A percentile compares a stretch with the other conserved stretches of the same genome.
Conservation (phyloP, 1,140 invertebrate species). For the Zeugodacus cucurbitae region DNA sequence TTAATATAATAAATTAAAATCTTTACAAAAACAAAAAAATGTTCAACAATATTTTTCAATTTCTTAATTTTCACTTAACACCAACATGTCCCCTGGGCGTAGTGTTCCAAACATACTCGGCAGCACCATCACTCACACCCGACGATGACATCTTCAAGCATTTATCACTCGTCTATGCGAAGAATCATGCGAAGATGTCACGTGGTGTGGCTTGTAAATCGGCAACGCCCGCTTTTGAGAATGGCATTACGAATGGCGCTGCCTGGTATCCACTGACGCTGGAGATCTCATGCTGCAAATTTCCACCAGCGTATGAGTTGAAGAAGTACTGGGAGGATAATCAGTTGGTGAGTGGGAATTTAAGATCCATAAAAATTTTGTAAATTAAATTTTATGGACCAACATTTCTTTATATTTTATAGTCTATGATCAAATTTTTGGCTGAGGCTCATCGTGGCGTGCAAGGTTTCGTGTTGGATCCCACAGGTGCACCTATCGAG, state of each 20-base stretch:
- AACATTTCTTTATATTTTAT: background rate
- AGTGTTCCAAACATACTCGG: conserved; percentile 84
- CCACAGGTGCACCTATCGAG: conserved; percentile 83
- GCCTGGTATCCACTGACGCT: conserved; percentile 94
- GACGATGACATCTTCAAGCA: conserved; percentile 96
- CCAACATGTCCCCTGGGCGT: conserved; percentile 71
- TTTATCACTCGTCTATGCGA: conserved; percentile 87
- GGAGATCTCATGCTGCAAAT: conserved; percentile 98
- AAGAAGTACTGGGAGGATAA: conserved; percentile 96
- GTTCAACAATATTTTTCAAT: background rate
- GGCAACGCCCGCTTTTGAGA: conserved; percentile 77
- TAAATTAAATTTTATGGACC: conserved; percentile 43
- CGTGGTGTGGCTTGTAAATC: conserved; percentile 83
- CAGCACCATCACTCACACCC: conserved; percentile 83
- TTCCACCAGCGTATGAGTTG: conserved; percentile 85
- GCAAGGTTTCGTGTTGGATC: conserved; percentile 85
- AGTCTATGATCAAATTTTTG: conserved; percentile 85
- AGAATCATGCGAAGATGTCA: conserved; percentile 88
- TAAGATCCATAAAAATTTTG: conserved; percentile 9
- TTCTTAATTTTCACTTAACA: conserved; percentile 46
- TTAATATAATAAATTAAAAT: no score
- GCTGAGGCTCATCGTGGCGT: conserved; percentile 89
- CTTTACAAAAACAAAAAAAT: no score
- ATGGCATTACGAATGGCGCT: conserved; percentile 93
- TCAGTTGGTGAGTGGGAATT: conserved; percentile 73